Percentiles rank a stretch among this genome's conserved stretches.
Conservation (phyloP, 2,888 invertebrate species). For the Hirtodrosophila cameraria region DNA sequence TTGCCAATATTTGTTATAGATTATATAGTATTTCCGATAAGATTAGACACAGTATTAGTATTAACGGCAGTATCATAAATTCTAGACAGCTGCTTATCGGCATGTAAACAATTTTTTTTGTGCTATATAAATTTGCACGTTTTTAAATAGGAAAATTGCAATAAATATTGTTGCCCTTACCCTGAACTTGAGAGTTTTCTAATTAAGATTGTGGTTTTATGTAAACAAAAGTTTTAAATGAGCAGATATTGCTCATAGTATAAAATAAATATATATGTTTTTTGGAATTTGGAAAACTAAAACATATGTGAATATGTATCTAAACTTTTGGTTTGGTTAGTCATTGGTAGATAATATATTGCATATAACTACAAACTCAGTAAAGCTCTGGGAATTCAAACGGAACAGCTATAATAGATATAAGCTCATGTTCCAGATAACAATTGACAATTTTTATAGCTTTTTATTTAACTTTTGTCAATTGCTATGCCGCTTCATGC, state of each 20-base stretch:
- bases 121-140: constrained; percentile 25
- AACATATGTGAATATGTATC: too few species aligned
- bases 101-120: constrained; percentile 14
- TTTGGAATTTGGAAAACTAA: too few species aligned
- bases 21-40: constrained; percentile 43
- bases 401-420: background rate
- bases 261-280: too few species aligned
- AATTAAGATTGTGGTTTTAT: constrained; percentile 13
- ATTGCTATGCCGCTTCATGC: background rate
- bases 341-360: too few species aligned
- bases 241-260: background rate
- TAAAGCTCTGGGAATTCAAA: too few species aligned
- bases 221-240: background rate
- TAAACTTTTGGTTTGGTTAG: too few species aligned
- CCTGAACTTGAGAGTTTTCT: constrained; percentile 39
- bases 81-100: constrained; percentile 29
- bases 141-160: constrained; percentile 31
- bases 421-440: constrained; percentile 11
- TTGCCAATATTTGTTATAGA: constrained; percentile 34
- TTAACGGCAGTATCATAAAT: constrained; percentile 2
- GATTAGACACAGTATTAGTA: constrained; percentile 21
- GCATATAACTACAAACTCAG: too few species aligned
- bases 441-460: background rate
- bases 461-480: background rate
- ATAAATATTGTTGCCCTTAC: constrained; percentile 2